Conservation (phyloP, 2,797 vertebrate species). For the Cuniculus paca region DNA sequence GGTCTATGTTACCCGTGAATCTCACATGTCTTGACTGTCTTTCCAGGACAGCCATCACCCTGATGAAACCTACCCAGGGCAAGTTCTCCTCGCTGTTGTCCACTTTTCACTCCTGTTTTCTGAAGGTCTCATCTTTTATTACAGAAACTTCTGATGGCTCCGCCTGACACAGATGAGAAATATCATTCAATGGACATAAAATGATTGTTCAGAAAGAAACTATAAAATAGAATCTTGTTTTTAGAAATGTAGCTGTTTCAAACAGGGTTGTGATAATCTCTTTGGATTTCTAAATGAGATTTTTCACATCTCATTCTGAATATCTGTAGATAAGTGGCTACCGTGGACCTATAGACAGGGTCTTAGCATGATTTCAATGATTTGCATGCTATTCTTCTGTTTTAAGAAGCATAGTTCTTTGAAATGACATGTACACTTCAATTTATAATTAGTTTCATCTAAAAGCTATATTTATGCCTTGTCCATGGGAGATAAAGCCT, state of each 20-base stretch:
- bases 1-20: background rate
- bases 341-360: background rate
- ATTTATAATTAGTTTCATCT: slow-evolving; percentile 40
- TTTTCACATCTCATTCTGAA: background rate
- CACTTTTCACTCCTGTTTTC: background rate
- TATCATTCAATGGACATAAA: background rate
- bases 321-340: background rate
- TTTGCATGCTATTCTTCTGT: background rate
- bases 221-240: background rate
- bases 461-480: background rate
- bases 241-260: background rate
- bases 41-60: slow-evolving; percentile 5
- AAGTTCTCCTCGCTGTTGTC: slow-evolving; percentile 32
- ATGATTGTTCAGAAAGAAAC: background rate
- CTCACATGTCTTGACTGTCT: background rate
- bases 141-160: background rate
- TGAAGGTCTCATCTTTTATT: background rate
- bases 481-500: background rate
- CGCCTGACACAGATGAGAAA: background rate
- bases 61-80: background rate
- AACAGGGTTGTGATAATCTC: background rate
- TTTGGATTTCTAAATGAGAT: background rate
- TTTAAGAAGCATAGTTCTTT: background rate
- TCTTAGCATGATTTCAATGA: background rate
- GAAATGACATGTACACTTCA: slow-evolving; percentile 2